A percentile compares a stretch with the other conserved stretches of the same genome.
Evolutionary conservation across 2,797 vertebrate species (phyloP).

Genomic region (Anabacerthia variegaticeps): DNA sequence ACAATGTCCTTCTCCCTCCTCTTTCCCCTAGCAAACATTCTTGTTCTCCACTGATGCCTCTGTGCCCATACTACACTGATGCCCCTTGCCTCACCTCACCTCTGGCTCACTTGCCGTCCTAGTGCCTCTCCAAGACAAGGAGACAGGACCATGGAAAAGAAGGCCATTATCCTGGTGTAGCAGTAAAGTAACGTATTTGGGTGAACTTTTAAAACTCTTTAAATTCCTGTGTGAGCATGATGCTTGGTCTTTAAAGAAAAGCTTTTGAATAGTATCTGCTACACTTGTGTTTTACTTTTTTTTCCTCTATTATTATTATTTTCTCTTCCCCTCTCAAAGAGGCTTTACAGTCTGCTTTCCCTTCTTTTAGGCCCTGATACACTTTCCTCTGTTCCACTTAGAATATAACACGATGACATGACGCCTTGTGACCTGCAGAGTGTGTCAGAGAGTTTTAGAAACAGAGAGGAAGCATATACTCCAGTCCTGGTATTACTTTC

Average conservation of each 20-base stretch:
- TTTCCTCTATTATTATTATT: background rate
- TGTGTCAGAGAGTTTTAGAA: conserved; percentile 66
- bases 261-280: background rate
- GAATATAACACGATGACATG: background rate
- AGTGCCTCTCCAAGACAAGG: background rate
- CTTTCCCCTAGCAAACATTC: background rate
- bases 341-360: background rate
- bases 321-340: background rate
- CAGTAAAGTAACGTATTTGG: background rate
- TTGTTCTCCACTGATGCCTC: background rate
- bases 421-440: conserved; percentile 55
- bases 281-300: background rate
- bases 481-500: background rate
- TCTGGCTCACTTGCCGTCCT: background rate
- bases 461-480: background rate
- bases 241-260: background rate
- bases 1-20: background rate
- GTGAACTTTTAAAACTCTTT: background rate
- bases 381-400: background rate
- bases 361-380: background rate
- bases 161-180: background rate
- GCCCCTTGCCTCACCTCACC: fast-evolving
- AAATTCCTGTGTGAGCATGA: background rate
- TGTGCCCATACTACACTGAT: background rate
- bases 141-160: fast-evolving